Evolutionary conservation across 2,888 invertebrate species (phyloP), one percentile per base, ranked within the genome.

Genomic region (Melieria crassipennis): DNA sequence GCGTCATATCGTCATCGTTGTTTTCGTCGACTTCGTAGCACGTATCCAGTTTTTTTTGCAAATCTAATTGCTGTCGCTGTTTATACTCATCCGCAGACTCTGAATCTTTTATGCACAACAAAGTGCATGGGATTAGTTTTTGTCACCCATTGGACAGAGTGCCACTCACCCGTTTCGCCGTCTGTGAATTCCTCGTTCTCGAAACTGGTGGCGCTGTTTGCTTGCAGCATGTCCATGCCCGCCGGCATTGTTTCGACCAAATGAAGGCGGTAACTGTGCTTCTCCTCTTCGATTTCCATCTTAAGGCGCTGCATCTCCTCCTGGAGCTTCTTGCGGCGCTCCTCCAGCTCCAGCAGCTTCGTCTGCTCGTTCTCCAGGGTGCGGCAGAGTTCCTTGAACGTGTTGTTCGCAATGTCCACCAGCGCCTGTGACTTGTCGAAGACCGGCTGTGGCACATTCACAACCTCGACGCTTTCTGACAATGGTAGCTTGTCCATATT

Each of bases 251-350:
- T 68, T n/a, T 78, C 75, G 1, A 71, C 64, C 7, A 78, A 64
- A 62, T 75, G 76, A 0, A 70, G 71, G 47, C 73, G 70, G 43
- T 78, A 77, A 13, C 71, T 72, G 7, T 74, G 71, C 47, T 77
- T 77, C 63, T 79, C 81, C 30, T 78, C 65, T 48, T 77, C 76
- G 55, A 81, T 78, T 75, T 80, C 79, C 46, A 75, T 72, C 57
- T 79, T 77, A 11, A 81, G 63, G 2, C 65, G 68, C 57, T 76
- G 68, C 77, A 81, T 78, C 73, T 81, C 80, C 5, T 78, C 76
- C 43, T 79, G 79, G 7, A 81, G 56, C 50, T 75, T 73, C 55
- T 76, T 75, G 1, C 81, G 78, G 6, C 78, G 74, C n/a, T 75
- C 75, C 48, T 81, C 81, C 13, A 81, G 62, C 9, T 79, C 78